Conservation (phyloP, 2,797 vertebrate species). For the Bucorvus abyssinicus region DNA sequence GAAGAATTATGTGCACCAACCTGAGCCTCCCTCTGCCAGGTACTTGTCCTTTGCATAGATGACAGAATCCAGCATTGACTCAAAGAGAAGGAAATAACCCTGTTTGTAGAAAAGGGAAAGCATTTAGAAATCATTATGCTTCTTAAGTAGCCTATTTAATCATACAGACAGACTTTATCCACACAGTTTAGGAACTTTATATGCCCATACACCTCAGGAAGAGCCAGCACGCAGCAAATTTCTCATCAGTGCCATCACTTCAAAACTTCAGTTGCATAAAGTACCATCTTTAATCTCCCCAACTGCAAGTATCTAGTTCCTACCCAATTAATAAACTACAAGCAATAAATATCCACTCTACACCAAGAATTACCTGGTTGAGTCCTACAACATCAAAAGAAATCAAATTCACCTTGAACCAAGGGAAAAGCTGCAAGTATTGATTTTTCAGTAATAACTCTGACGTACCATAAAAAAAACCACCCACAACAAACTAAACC, state of each 20-base stretch:
- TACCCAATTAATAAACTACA: neutral
- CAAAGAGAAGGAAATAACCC: slow-evolving; percentile 97
- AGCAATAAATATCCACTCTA: neutral
- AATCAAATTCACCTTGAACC: neutral
- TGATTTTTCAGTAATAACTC: neutral
- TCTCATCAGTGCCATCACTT: neutral
- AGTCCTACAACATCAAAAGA: neutral
- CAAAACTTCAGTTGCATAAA: neutral
- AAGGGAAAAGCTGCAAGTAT: neutral
- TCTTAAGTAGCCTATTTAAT: neutral
- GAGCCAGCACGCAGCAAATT: neutral
- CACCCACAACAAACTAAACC: too few relatives aligned
- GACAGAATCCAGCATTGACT: slow-evolving; percentile 98
- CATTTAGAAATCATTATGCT: neutral
- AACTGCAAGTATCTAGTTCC: neutral
- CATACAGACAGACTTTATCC: neutral
- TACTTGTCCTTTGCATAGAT: slow-evolving; percentile 90
- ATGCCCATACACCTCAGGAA: neutral
- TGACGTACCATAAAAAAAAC: neutral
- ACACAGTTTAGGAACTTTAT: neutral
- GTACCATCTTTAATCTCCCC: neutral
- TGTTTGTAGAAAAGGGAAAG: slow-evolving; percentile 56
- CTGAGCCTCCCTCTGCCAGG: slow-evolving; percentile 87
- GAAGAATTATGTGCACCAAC: slow-evolving; percentile 78
- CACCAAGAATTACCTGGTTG: neutral